A percentile compares a stretch with the other conserved stretches of the same genome.
These are phyloP conservation scores for Drosophila melanica DNA, from an alignment of 1,140 invertebrate genomes.

Conservation along the genomic window DNA sequence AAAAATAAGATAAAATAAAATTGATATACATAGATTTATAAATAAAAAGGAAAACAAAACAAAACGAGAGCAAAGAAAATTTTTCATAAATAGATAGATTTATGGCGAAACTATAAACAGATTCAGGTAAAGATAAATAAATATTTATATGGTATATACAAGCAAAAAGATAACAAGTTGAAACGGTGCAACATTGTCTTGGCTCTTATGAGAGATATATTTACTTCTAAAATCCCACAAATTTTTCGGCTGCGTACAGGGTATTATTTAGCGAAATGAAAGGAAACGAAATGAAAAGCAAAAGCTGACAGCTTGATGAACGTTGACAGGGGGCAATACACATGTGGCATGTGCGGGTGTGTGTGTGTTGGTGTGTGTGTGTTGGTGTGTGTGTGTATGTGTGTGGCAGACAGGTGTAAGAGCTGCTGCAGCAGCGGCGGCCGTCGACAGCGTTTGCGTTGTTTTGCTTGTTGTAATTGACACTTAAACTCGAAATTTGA, in stretches of 20 bases:
- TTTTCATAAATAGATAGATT: too few relatives aligned
- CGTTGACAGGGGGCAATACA: slow-evolving; percentile 34
- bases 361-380: slow-evolving; percentile 5
- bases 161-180: too few relatives aligned
- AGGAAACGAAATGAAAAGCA: slow-evolving; percentile 40
- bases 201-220: neutral
- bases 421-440: slow-evolving; percentile 31
- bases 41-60: too few relatives aligned
- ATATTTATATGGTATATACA: too few relatives aligned
- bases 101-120: too few relatives aligned
- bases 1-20: too few relatives aligned
- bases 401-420: slow-evolving; percentile 46
- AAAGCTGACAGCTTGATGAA: slow-evolving; percentile 65
- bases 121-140: too few relatives aligned
- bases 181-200: too few relatives aligned
- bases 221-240: too few relatives aligned
- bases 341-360: slow-evolving; percentile 13
- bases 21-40: too few relatives aligned
- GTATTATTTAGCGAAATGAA: slow-evolving; percentile 23
- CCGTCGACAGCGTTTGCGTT: slow-evolving; percentile 48
- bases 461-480: slow-evolving; percentile 73
- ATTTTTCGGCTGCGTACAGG: neutral
- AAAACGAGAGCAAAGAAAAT: too few relatives aligned
- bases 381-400: slow-evolving; percentile 13
- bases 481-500: slow-evolving; percentile 81